These are phyloP conservation scores for Hassar affinis DNA, from an alignment of 2,113 vertebrate genomes.

Conservation along the genomic window DNA sequence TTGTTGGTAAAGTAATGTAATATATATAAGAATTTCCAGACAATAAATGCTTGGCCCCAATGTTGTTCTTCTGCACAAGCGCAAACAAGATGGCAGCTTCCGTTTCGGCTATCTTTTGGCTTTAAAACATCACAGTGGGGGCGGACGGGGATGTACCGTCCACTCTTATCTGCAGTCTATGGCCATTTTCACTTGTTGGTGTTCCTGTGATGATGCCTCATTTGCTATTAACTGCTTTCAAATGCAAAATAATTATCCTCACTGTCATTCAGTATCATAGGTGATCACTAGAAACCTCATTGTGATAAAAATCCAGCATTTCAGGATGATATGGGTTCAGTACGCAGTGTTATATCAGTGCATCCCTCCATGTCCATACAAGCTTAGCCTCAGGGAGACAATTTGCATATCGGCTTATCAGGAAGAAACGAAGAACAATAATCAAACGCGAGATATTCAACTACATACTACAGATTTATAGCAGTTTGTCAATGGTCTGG, in stretches of 20 bases:
- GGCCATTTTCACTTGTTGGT: neutral
- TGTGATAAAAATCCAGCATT: neutral
- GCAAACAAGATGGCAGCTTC: too few relatives aligned
- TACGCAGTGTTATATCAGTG: neutral
- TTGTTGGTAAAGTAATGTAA: too few relatives aligned
- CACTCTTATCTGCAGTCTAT: too few relatives aligned
- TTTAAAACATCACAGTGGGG: too few relatives aligned
- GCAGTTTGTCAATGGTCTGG: neutral
- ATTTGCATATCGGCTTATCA: constrained; percentile 4
- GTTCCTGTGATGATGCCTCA: neutral
- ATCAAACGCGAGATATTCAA: neutral
- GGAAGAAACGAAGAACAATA: neutral
- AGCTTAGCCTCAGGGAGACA: neutral
- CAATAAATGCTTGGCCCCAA: too few relatives aligned
- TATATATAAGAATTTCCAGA: too few relatives aligned
- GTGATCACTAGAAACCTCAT: neutral
- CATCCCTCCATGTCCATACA: neutral
- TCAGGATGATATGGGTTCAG: too few relatives aligned
- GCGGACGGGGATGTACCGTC: too few relatives aligned
- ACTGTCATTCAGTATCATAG: neutral
- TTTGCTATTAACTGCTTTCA: neutral
- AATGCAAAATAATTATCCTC: neutral
- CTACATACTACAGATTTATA: neutral
- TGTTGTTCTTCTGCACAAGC: too few relatives aligned
- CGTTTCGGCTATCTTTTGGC: too few relatives aligned